These are phyloP conservation scores for Chitala chitala DNA, from an alignment of 2,113 vertebrate genomes.

Conservation along the genomic window DNA sequence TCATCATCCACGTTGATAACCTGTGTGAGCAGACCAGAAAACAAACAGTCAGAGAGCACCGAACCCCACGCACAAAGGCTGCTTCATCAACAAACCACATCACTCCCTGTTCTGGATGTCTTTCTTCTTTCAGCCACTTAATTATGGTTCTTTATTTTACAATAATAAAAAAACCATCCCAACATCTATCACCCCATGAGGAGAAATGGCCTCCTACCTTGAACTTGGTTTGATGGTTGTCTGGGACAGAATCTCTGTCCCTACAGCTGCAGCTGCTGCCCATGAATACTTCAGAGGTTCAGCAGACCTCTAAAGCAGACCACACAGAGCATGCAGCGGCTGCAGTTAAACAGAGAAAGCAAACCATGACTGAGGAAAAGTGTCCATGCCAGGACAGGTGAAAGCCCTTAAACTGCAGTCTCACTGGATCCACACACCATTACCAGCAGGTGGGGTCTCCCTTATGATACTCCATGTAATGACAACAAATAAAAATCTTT, in stretches of 20 bases:
- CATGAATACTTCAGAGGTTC: constrained; percentile 99
- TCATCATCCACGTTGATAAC: constrained; percentile 98
- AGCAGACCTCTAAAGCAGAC: constrained; percentile 73
- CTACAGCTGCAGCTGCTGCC: constrained; percentile 99
- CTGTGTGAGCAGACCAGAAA: constrained; percentile 43
- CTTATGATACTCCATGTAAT: too few relatives aligned
- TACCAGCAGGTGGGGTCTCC: too few relatives aligned
- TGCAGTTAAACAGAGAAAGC: not conserved
- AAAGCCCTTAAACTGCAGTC: too few relatives aligned
- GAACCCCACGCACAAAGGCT: not conserved
- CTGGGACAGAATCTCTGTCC: constrained; percentile 95
- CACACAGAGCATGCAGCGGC: not conserved
- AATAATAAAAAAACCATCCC: not conserved
- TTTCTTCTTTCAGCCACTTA: not conserved
- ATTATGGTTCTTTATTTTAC: not conserved
- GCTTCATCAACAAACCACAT: not conserved
- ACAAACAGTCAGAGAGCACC: not conserved
- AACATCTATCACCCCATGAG: not conserved
- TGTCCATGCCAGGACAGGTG: too few relatives aligned
- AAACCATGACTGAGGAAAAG: not conserved
- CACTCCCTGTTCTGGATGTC: not conserved
- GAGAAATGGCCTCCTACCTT: constrained; percentile 75
- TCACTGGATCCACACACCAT: too few relatives aligned
- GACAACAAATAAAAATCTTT: too few relatives aligned
- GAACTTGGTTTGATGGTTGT: constrained; percentile 97